Conservation (phyloP, 2,888 invertebrate genomes). For the Cataglyphis cursor region DNA sequence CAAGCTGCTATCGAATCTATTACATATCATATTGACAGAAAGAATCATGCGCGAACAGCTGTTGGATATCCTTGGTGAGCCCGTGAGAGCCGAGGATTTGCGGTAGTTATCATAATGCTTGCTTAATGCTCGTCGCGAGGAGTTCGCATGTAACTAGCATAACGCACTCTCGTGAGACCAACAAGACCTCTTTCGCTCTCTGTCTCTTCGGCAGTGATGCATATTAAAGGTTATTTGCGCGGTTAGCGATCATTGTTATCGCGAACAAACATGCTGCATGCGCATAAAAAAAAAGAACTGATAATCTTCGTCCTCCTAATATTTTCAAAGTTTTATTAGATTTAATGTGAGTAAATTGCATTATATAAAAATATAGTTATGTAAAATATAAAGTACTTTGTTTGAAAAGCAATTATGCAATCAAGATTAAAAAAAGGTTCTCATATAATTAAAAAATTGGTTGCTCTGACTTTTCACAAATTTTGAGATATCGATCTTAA, state of each 20-base stretch:
- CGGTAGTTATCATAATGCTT: constrained; percentile 80
- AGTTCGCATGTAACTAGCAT: constrained; percentile 81
- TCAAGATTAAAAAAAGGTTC: too few relatives aligned
- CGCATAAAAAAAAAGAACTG: not conserved
- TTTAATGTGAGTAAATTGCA: too few relatives aligned
- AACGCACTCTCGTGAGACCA: constrained; percentile 81
- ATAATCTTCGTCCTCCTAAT: not conserved
- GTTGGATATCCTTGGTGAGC: not conserved
- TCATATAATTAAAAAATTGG: too few relatives aligned
- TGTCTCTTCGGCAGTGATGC: constrained; percentile 35
- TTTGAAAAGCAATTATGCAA: too few relatives aligned
- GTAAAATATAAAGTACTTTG: too few relatives aligned
- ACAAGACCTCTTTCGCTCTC: constrained; percentile 80
- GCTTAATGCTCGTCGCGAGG: constrained; percentile 80
- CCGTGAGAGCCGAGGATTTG: constrained; percentile 76
- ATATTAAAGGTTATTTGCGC: constrained; percentile 38
- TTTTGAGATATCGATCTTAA: too few relatives aligned
- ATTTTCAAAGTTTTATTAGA: too few relatives aligned
- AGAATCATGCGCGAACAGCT: constrained; percentile 28
- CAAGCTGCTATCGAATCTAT: not conserved
- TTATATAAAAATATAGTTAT: too few relatives aligned
- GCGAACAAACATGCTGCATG: not conserved
- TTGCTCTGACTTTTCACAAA: too few relatives aligned
- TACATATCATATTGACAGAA: not conserved
- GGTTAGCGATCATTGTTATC: not conserved